Evolutionary conservation across 2,888 invertebrate genomes (phyloP), one percentile per base, ranked within the genome.

Genomic region (Macrosoma leucophasiata): DNA sequence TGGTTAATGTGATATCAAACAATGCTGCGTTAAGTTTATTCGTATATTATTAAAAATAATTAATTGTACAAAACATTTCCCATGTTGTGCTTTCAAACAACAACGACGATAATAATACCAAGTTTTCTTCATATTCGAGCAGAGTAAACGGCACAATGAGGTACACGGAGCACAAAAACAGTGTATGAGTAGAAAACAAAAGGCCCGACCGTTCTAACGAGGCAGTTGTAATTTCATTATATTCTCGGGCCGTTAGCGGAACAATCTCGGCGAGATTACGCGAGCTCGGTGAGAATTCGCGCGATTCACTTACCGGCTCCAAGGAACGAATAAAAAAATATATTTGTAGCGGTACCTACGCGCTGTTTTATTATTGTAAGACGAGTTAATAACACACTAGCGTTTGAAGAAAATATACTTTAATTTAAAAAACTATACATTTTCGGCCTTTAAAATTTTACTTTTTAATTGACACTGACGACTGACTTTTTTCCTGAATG

Each of bases 241-340:
- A 70, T 72, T 75, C 71, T 68, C 67, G 57, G 51, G 56, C 58
- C 58, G 67, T 70, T 68, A 67, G 61, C 58, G 62, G 71, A 64
- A 72, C 69, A 76, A 77, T 78, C 75, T 66, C 70, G 48, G 62
- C 49, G 55, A 62, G 70, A 76, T 73, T 70, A 71, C 67, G 36
- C 27, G 63, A 61, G 58, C 58, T 57, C 48, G 54, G 51, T 43
- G 52, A 43, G 55, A 66, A 66, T 68, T 59, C 57, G 39, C 48
- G 50, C 58, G 49, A 60, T 57, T 55, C 56, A 45, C 46, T 43
- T 46, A 44, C 36, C 39, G 36, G 37, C 40, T 41, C 27, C 27
- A 36, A 39, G 49, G 49, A 56, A 52, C 44, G 40, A 39, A 46
- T 42, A 36, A 44, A 39, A 46, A 39, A 37, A 43, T 42, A 45